phyloP scores from a whole-genome alignment of 2,797 vertebrate species.

The Enteromius fasciolatus region DNA sequence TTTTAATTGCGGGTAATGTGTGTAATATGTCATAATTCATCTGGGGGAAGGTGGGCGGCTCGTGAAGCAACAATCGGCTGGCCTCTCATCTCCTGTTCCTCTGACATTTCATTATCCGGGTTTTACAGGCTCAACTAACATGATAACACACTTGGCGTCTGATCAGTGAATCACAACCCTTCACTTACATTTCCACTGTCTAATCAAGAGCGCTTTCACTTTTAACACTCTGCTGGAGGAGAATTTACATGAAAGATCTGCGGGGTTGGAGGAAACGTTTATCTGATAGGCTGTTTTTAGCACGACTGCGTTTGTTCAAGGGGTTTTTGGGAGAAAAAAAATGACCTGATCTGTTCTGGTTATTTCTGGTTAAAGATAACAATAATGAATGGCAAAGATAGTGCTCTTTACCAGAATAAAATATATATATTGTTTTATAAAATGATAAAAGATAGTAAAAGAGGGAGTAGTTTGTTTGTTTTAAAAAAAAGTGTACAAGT shows the following conservation, averaged over 20 bases:
- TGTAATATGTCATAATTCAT: constrained; percentile 63
- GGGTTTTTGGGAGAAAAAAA: neutral
- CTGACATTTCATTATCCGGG: constrained; percentile 59
- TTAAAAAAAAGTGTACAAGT: no score
- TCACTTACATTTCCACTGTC: constrained; percentile 51
- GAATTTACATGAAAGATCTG: constrained; percentile 15
- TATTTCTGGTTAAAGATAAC: neutral
- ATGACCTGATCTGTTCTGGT: neutral
- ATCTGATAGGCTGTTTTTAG: constrained; percentile 24
- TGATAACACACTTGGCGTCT: constrained; percentile 51
- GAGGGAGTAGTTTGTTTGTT: no score
- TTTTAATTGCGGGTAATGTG: constrained; percentile 63
- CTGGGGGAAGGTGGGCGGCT: constrained; percentile 67
- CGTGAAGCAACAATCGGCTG: constrained; percentile 60
- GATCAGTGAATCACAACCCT: constrained; percentile 51
- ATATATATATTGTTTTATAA: neutral
- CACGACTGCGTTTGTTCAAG: neutral
- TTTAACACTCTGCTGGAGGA: constrained; percentile 26
- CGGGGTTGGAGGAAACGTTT: neutral
- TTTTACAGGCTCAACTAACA: constrained; percentile 56
- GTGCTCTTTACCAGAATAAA: neutral
- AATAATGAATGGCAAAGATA: neutral
- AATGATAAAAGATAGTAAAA: no score
- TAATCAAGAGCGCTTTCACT: constrained; percentile 38
- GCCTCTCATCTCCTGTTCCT: constrained; percentile 57